Percentiles rank a stretch among this genome's conserved stretches.
Evolutionary conservation across 2,113 vertebrate species (phyloP).

Genomic region (Chiloscyllium plagiosum): DNA sequence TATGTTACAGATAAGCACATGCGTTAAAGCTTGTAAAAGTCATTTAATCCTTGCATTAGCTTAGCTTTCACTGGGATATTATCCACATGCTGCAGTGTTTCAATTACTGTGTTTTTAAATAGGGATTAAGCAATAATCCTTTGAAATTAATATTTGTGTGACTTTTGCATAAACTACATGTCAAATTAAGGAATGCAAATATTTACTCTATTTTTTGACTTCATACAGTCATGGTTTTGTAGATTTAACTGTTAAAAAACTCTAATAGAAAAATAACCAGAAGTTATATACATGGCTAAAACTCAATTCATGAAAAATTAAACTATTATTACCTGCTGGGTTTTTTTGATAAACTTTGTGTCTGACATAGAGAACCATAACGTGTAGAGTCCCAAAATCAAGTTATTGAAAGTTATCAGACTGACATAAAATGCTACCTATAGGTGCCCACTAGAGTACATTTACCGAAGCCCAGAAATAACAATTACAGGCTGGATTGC

Average conservation of each 20-base stretch:
- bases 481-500: neutral
- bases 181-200: neutral
- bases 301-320: neutral
- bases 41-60: neutral
- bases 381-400: neutral
- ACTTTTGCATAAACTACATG: neutral
- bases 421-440: neutral
- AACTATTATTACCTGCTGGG: neutral
- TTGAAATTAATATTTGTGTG: neutral
- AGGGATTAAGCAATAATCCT: conserved; percentile 14
- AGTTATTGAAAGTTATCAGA: neutral
- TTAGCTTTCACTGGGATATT: neutral
- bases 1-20: neutral
- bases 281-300: neutral
- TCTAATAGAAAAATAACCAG: neutral
- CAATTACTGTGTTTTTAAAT: neutral
- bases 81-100: neutral
- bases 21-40: neutral
- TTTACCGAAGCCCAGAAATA: neutral
- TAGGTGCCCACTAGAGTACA: neutral
- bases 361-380: neutral
- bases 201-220: neutral
- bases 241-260: neutral
- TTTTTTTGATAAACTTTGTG: neutral
- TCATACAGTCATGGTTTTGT: neutral